Base-by-base conservation (phyloP, 2,888 invertebrate genomes). In the Polydrusus cervinus region DNA sequence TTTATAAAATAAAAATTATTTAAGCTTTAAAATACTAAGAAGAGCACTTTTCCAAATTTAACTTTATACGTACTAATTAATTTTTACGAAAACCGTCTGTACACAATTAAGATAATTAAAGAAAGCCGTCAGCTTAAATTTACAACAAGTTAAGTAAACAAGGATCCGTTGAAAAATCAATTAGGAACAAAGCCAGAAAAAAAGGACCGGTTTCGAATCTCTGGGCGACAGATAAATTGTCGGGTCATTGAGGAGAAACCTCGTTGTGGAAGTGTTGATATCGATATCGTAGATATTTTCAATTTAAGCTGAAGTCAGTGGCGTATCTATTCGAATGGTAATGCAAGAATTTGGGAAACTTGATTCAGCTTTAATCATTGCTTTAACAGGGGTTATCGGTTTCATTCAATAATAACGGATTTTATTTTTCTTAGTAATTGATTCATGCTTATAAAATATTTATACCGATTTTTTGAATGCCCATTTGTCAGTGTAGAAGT, bases 131-230 rank as follows among this genome's bases (percentile, higher is more conserved):
- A 53, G 69, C 68, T 57, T 60, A 68, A 69, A 69, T 74, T 70
- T 60, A 67, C 53, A 65, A 62, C 66, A 61, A 74, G 65, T 70
- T 40, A 70, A 60, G 70, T 70, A 74, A 74, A 74, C 70, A 74
- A 66, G 69, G 45, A 70, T 55, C 70, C 60, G 65, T 65, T 70
- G 74, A 74, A 70, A 74, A 74, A 74, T 74, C 74, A 74, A 74
- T 74, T 74, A 74, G 66, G 70, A 70, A 66, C 65, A 70, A 53
- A 66, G 65, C 61, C 70, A 60, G 74, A 70, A 74, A 74, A 45
- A 74, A 64, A 57, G 60, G 25, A 16, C 53, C 18, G 64, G 74
- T n/a, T 74, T 70, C 51, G 16, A 71, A 67, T 70, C 67, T 71
- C 38, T 57, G 51, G 47, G 66, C 51, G 67, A 60, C 66, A 66